These are phyloP conservation scores for Diachasmimorpha longicaudata DNA, from an alignment of 1,140 invertebrate species.

Conservation along the genomic window DNA sequence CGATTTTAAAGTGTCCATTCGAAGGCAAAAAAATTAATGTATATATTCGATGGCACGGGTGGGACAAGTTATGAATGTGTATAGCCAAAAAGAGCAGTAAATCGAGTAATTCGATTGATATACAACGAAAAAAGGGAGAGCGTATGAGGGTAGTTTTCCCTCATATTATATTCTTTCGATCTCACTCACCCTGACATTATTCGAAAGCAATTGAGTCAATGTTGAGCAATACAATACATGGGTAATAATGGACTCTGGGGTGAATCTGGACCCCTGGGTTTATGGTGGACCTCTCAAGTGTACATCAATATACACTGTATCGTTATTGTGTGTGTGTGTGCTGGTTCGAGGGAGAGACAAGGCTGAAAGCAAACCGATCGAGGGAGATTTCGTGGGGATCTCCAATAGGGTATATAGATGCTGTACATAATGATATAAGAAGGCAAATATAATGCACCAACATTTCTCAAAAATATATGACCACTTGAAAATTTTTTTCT, in stretches of 20 bases:
- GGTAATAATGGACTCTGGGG: conserved; percentile 62
- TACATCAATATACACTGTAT: background rate
- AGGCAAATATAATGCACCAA: conserved; percentile 62
- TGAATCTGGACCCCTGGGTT: conserved; percentile 53
- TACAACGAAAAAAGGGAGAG: conserved; percentile 25
- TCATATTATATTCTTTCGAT: conserved; percentile 20
- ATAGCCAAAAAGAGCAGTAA: conserved; percentile 53
- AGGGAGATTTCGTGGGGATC: background rate
- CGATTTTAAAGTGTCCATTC: too few relatives aligned
- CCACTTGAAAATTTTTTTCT: background rate
- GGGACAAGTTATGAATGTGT: conserved; percentile 6
- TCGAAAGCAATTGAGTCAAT: conserved; percentile 64
- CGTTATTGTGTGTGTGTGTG: background rate
- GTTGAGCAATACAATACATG: conserved; percentile 63
- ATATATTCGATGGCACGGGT: background rate
- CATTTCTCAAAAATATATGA: conserved; percentile 21
- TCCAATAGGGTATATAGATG: conserved; percentile 32
- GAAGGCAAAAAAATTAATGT: background rate
- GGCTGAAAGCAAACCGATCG: background rate
- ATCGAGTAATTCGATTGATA: conserved; percentile 60
- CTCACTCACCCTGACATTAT: conserved; percentile 45
- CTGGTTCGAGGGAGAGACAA: background rate
- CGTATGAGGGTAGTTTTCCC: conserved; percentile 14
- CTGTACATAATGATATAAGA: conserved; percentile 42
- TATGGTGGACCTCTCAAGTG: conserved; percentile 5